A percentile compares a stretch with the other conserved stretches of the same genome.
Evolutionary conservation across 2,888 invertebrate genomes (phyloP).

Genomic region (Tortricodes alternella): DNA sequence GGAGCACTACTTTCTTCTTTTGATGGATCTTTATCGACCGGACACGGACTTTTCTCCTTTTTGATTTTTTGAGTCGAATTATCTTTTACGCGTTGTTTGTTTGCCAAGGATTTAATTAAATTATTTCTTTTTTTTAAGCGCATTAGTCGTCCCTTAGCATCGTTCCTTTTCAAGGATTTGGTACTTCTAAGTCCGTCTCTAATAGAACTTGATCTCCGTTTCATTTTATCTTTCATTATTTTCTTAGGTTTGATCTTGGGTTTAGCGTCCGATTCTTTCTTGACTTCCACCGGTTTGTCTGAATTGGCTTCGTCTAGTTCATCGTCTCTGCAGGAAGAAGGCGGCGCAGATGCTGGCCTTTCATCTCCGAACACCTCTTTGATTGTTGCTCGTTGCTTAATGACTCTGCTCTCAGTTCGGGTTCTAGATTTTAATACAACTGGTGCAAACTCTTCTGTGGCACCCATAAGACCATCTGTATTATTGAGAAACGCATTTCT

Average conservation of each 20-base stretch:
- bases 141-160: slow-evolving; percentile 70
- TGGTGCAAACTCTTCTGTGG: slow-evolving; percentile 85
- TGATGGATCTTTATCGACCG: slow-evolving; percentile 69
- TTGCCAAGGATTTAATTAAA: slow-evolving; percentile 67
- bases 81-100: slow-evolving; percentile 74
- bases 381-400: slow-evolving; percentile 89
- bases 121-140: slow-evolving; percentile 77
- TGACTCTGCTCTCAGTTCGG: slow-evolving; percentile 87
- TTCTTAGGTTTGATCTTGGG: slow-evolving; percentile 71
- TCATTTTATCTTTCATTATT: slow-evolving; percentile 67
- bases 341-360: slow-evolving; percentile 91
- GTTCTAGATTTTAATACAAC: slow-evolving; percentile 89
- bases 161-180: slow-evolving; percentile 71
- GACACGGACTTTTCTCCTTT: slow-evolving; percentile 55
- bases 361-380: slow-evolving; percentile 92
- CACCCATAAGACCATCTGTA: slow-evolving; percentile 81
- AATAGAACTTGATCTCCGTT: slow-evolving; percentile 68
- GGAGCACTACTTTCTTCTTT: slow-evolving; percentile 64
- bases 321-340: slow-evolving; percentile 83
- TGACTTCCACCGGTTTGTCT: slow-evolving; percentile 51
- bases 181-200: slow-evolving; percentile 77
- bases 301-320: slow-evolving; percentile 56
- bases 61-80: slow-evolving; percentile 58
- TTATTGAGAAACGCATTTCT: slow-evolving; percentile 86
- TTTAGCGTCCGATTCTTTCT: slow-evolving; percentile 61